Percentiles rank a stretch among this genome's conserved stretches.
Conservation (phyloP, 2,797 vertebrate genomes). For the Trichosurus vulpecula region DNA sequence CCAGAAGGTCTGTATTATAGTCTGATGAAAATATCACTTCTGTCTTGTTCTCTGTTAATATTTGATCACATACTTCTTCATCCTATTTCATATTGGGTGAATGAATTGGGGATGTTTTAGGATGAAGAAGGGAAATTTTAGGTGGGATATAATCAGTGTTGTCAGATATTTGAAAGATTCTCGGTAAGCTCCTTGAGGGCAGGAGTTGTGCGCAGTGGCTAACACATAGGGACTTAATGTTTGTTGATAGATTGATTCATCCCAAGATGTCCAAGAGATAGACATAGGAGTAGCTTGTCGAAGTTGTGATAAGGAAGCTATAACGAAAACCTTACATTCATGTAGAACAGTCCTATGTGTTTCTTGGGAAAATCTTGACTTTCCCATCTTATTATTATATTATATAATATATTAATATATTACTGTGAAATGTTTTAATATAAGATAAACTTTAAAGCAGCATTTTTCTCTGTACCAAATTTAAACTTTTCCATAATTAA, state of each 20-base stretch:
- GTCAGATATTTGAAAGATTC: not conserved
- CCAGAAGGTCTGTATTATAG: not conserved
- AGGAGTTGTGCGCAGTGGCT: not conserved
- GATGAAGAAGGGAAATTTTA: not conserved
- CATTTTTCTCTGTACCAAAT: too few relatives aligned
- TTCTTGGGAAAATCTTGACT: too few relatives aligned
- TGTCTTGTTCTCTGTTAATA: not conserved
- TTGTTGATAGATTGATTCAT: not conserved
- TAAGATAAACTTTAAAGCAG: too few relatives aligned
- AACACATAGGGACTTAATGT: not conserved
- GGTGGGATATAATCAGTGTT: not conserved
- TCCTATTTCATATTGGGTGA: too few relatives aligned
- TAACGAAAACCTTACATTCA: not conserved
- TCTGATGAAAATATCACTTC: not conserved
- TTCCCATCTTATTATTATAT: too few relatives aligned
- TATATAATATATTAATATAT: too few relatives aligned
- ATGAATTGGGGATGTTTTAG: not conserved
- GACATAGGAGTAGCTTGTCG: not conserved
- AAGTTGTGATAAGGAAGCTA: not conserved
- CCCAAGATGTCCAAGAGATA: not conserved
- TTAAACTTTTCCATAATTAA: too few relatives aligned
- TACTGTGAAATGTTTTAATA: too few relatives aligned
- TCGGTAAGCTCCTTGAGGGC: not conserved
- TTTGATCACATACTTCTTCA: not conserved
- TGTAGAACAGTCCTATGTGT: not conserved